Percentiles rank a stretch among this genome's conserved stretches.
phyloP scores from a whole-genome alignment of 2,113 vertebrate species.

The Chaenogobius annularis region DNA sequence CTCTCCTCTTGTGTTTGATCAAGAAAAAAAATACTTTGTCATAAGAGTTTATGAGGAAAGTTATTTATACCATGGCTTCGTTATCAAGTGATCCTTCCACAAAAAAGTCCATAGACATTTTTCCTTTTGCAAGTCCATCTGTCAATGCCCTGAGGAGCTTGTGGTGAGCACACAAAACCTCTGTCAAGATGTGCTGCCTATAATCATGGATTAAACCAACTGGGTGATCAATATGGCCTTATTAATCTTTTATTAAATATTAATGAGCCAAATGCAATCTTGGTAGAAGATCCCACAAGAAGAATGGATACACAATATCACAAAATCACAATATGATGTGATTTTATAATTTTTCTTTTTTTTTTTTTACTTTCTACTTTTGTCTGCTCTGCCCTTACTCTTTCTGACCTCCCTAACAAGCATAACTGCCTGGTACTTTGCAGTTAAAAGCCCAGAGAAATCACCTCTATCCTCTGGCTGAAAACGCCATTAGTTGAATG shows the following conservation, averaged over 20 bases:
- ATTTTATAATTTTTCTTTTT: not conserved
- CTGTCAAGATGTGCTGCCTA: constrained; percentile 17
- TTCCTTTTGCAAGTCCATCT: constrained; percentile 49
- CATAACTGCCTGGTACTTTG: constrained; percentile 54
- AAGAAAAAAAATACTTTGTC: too few species aligned
- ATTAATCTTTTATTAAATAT: not conserved
- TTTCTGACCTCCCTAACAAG: constrained; percentile 62
- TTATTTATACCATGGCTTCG: not conserved
- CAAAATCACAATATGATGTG: not conserved
- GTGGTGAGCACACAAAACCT: constrained; percentile 41
- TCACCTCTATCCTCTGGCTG: constrained; percentile 56
- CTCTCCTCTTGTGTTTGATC: not conserved
- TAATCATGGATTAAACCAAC: not conserved
- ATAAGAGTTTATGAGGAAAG: not conserved
- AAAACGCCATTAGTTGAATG: constrained; percentile 59
- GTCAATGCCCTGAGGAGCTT: constrained; percentile 39
- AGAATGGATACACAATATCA: not conserved
- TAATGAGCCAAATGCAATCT: not conserved
- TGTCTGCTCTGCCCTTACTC: constrained; percentile 15
- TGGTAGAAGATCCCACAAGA: not conserved
- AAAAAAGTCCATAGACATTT: too few species aligned
- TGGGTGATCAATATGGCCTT: not conserved
- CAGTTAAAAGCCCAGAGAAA: constrained; percentile 54
- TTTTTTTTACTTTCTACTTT: constrained; percentile 20
- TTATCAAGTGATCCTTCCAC: too few species aligned